Conservation (phyloP, 2,888 invertebrate genomes). For the Xestia c-nigrum region DNA sequence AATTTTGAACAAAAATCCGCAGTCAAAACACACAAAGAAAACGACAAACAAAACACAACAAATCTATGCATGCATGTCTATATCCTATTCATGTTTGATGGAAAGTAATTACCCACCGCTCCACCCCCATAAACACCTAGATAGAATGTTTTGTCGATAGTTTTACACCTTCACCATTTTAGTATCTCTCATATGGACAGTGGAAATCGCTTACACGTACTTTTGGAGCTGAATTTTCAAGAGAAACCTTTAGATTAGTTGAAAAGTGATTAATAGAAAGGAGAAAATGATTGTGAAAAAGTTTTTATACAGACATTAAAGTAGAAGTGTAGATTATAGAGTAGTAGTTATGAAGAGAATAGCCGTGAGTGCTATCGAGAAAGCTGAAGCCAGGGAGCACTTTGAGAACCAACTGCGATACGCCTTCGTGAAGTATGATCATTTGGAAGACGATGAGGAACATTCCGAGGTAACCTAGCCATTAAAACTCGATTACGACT, state of each 20-base stretch:
- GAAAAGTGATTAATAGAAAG: background rate
- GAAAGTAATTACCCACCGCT: constrained; percentile 67
- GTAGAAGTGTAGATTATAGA: constrained; percentile 14
- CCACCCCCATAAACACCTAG: constrained; percentile 68
- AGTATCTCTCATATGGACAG: constrained; percentile 66
- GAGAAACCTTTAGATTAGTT: background rate
- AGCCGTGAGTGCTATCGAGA: constrained; percentile 76
- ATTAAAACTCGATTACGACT: constrained; percentile 45
- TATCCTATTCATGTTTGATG: constrained; percentile 63
- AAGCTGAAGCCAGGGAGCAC: constrained; percentile 82
- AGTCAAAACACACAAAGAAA: constrained; percentile 3
- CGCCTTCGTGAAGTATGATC: constrained; percentile 84
- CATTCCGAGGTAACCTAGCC: constrained; percentile 77
- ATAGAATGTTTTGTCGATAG: constrained; percentile 86
- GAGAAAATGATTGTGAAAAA: constrained; percentile 7
- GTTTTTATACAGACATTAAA: background rate
- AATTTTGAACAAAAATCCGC: background rate
- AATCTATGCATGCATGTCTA: constrained; percentile 63
- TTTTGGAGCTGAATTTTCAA: constrained; percentile 19
- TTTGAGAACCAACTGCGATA: constrained; percentile 86
- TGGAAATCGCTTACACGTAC: constrained; percentile 41
- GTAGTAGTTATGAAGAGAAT: constrained; percentile 65
- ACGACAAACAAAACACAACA: constrained; percentile 16
- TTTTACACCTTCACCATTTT: constrained; percentile 79
- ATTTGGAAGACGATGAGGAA: constrained; percentile 83